Evolutionary conservation across 2,113 vertebrate genomes (phyloP).

Genomic region (Mustela nigripes): DNA sequence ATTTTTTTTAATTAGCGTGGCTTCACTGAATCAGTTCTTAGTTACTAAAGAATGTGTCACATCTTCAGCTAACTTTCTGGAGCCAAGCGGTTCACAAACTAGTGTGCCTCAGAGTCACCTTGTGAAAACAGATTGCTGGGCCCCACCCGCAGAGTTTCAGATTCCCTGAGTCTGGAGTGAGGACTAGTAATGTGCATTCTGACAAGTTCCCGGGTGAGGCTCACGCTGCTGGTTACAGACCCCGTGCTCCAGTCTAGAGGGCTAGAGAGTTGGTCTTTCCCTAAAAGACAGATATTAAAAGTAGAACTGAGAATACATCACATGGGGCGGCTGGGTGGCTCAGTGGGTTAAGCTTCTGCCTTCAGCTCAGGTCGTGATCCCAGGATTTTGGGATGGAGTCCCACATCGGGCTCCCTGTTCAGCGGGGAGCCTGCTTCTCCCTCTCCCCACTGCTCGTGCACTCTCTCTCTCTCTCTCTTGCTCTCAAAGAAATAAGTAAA

Average conservation of each 20-base stretch:
- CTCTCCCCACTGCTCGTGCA: no score
- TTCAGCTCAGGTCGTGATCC: no score
- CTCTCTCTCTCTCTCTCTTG: no score
- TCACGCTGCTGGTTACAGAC: neutral
- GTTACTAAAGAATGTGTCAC: constrained; percentile 17
- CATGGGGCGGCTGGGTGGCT: no score
- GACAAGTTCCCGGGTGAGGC: neutral
- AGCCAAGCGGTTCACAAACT: neutral
- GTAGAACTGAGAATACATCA: neutral
- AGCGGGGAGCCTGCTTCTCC: no score
- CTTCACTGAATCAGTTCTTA: constrained; percentile 46
- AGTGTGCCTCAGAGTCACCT: neutral
- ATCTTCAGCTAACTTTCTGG: neutral
- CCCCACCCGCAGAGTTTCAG: neutral
- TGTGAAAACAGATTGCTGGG: neutral
- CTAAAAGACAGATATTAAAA: constrained; percentile 37
- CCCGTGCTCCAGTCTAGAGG: neutral
- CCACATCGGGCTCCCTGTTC: no score
- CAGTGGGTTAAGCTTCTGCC: no score
- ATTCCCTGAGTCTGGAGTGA: neutral
- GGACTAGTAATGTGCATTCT: neutral
- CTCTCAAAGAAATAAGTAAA: no score
- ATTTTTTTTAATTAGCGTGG: constrained; percentile 10
- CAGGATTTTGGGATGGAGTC: no score
- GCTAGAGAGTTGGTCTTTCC: neutral